phyloP scores from a whole-genome alignment of 35 echinoderm and acorn worm genomes.

The Strongylocentrotus purpuratus region DNA sequence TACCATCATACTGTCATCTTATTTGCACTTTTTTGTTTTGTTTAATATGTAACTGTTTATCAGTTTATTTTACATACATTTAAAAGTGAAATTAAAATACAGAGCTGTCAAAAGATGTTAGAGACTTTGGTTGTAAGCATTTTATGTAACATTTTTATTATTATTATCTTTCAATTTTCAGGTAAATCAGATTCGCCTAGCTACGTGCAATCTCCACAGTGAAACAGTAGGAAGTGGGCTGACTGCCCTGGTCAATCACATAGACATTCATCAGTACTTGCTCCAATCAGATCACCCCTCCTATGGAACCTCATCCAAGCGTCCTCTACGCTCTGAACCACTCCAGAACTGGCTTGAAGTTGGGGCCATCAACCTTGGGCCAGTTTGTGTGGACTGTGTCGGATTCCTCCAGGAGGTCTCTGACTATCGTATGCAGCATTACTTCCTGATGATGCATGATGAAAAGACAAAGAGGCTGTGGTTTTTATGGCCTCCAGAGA shows the following conservation, averaged over 20 bases:
- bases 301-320: not conserved
- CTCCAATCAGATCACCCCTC: conserved; percentile 30
- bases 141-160: too few relatives aligned
- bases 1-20: too few relatives aligned
- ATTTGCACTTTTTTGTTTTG: too few relatives aligned
- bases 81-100: too few relatives aligned
- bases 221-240: conserved; percentile 68
- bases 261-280: conserved; percentile 83
- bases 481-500: conserved; percentile 80
- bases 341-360: conserved; percentile 69
- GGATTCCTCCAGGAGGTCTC: conserved; percentile 51
- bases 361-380: conserved; percentile 67
- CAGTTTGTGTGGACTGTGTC: conserved; percentile 74
- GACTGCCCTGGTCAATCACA: conserved; percentile 58
- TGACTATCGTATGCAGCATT: conserved; percentile 64
- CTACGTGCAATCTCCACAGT: conserved; percentile 95
- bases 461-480: conserved; percentile 70
- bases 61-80: too few relatives aligned
- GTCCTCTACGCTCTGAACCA: conserved; percentile 16
- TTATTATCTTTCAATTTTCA: not conserved
- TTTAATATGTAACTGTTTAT: too few relatives aligned
- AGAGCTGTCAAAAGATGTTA: too few relatives aligned
- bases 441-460: conserved; percentile 86
- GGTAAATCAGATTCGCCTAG: conserved; percentile 74
- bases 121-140: too few relatives aligned